Evolutionary conservation across 2,888 invertebrate species (phyloP), one percentile per base, ranked within the genome.

Genomic region (Drosophila algonquin): DNA sequence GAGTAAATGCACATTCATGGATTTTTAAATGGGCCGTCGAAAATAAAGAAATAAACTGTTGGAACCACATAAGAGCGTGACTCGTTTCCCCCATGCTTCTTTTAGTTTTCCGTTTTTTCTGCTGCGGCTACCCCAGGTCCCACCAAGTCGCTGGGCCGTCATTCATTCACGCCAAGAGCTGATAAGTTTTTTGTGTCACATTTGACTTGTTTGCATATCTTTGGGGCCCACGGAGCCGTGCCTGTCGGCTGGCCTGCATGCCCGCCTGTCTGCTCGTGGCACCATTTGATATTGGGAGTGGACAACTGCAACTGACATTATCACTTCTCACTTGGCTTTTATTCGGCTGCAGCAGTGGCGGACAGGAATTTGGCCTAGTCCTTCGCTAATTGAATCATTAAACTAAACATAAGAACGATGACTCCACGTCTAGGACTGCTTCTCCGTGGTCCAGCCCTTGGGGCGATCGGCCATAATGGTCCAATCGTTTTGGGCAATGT

Each of bases 391-490:
- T 62, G 65, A 60, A 67, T 63, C 67, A 77, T 70, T 81, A 81
- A 73, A 76, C 86, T 83, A 79, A 70, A 64, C 54, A 58, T 63
- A 57, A 52, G 57, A 46, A 54, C 54, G 52, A 54, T 54, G 72
- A 62, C 61, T 60, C 61, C 71, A 63, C 46, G 60, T 44, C 62
- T 48, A 74, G 48, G 74, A 93, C 93, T 88, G 16, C 72, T 79
- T 72, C 44, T 77, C 79, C n/a, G 74, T 27, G 45, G 93, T 93
- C 94, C 94, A 95, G 77, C 93, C 93, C 81, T 93, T 94, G 52
- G 94, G 92, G 77, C 93, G 93, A 0, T 94, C 93, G 59, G 92
- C 87, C 87, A 94, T 93, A 27, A 94, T 30, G 3, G 94, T 94
- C 90, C 90, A 95, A 90, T 95, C 95, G 65, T 93, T 93, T 58